These are phyloP conservation scores for Portunus trituberculatus DNA, from an alignment of 1,140 invertebrate genomes.

Conservation along the genomic window DNA sequence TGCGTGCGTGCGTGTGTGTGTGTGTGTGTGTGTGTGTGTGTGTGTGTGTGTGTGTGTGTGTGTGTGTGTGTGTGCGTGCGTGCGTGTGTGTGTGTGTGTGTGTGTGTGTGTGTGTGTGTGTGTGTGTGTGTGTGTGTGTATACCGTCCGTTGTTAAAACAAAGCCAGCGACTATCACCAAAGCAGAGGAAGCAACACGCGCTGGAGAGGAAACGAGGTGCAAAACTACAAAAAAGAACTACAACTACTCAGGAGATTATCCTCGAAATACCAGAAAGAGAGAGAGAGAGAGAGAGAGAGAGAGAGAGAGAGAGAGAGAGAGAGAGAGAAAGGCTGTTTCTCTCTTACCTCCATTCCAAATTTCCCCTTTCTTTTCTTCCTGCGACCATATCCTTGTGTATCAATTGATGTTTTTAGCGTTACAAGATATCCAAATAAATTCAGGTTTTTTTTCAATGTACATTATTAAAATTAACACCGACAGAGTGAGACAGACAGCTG, in stretches of 20 bases:
- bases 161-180: background rate
- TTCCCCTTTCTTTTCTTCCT: no score
- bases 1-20: no score
- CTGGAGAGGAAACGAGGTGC: background rate
- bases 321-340: conserved; percentile 18
- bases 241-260: conserved; percentile 6
- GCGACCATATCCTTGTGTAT: no score
- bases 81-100: no score
- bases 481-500: background rate
- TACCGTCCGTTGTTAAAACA: background rate
- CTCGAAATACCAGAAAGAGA: conserved; percentile 1
- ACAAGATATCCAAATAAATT: no score
- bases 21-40: background rate
- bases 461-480: background rate
- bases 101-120: no score
- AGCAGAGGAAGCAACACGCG: background rate
- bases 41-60: background rate
- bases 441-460: no score
- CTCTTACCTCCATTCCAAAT: no score
- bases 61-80: no score
- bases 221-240: background rate
- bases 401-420: no score
- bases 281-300: conserved; percentile 27
- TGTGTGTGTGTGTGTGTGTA: no score
- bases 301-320: conserved; percentile 15